Evolutionary conservation across 1,140 invertebrate species (phyloP), one percentile per base, ranked within the genome.

Genomic region (Drosophila sechellia): DNA sequence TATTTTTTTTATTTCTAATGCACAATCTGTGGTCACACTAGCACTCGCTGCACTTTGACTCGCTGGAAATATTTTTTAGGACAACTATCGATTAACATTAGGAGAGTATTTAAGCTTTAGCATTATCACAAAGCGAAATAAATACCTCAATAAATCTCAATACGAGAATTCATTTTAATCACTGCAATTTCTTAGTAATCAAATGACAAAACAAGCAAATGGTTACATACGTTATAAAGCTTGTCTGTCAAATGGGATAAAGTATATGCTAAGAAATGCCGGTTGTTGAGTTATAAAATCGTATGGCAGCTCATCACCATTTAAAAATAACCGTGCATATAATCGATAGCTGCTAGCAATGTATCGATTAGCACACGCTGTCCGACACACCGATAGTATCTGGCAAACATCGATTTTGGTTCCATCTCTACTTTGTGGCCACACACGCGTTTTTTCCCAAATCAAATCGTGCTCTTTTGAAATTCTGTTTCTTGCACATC

Each of bases 381-480:
- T 8, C 20, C 10, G 17, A 45, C 4, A 45, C 42, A 11, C 20
- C 17, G 42, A 45, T 45, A 45, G 17, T 20, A 45, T 12, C 42
- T 3, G 3, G 11, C 15, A 10, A 43, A 20, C 42, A 45, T 45
- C 42, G 42, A 45, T 45, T 45, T 15, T 17, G 20, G 42, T 45
- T 45, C 42, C 42, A 45, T 17, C 42, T 12, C 15, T 17, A 52
- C 5, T 17, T 11, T 52, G 49, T 83, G 66, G 80, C 75, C 50
- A 85, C 81, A 84, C 80, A 84, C 80, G 81, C 77, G 77, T 84
- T 84, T 81, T 52, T 86, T 72, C 66, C 65, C 50, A 77, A 83
- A 81, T 86, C 50, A 81, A 83, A 81, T 86, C 81, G 81, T 86
- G 81, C 55, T 81, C 86, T 80, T 78, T 79, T 77, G 54, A 75